These are phyloP conservation scores for Agriotes lineatus DNA, from an alignment of 2,888 invertebrate genomes.

Conservation along the genomic window DNA sequence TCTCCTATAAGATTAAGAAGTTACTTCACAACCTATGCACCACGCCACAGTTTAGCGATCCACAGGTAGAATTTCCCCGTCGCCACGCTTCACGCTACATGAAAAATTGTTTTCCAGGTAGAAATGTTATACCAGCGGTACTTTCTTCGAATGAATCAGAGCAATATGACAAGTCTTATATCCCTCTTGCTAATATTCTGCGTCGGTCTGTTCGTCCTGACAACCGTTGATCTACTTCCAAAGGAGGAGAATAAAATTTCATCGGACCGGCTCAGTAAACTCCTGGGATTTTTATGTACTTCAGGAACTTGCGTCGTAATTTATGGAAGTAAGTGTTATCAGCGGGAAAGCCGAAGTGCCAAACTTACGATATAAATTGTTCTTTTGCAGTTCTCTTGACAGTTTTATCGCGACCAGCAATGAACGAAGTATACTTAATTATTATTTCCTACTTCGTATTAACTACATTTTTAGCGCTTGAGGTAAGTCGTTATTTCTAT, in stretches of 20 bases:
- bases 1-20: conserved; percentile 33
- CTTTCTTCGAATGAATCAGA: conserved; percentile 93
- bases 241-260: conserved; percentile 48
- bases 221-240: conserved; percentile 63
- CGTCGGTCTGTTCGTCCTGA: conserved; percentile 72
- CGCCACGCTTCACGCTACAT: no score
- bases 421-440: conserved; percentile 90
- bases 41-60: conserved; percentile 83
- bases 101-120: conserved; percentile 71
- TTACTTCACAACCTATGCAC: conserved; percentile 70
- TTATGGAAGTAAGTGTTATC: conserved; percentile 67
- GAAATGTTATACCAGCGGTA: conserved; percentile 95
- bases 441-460: conserved; percentile 87
- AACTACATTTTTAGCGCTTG: conserved; percentile 81
- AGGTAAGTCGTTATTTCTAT: conserved; percentile 65
- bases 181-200: conserved; percentile 79
- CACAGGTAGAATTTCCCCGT: conserved; percentile 82
- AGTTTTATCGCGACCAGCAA: conserved; percentile 83
- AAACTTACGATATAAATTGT: conserved; percentile 19
- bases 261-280: conserved; percentile 56
- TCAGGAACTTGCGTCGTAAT: conserved; percentile 69
- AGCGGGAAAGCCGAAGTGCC: background rate
- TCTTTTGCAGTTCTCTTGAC: conserved; percentile 75
- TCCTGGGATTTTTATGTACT: conserved; percentile 65
- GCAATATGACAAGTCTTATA: conserved; percentile 88